phyloP scores from a whole-genome alignment of 2,888 invertebrate genomes.

The Alsophila aescularia region DNA sequence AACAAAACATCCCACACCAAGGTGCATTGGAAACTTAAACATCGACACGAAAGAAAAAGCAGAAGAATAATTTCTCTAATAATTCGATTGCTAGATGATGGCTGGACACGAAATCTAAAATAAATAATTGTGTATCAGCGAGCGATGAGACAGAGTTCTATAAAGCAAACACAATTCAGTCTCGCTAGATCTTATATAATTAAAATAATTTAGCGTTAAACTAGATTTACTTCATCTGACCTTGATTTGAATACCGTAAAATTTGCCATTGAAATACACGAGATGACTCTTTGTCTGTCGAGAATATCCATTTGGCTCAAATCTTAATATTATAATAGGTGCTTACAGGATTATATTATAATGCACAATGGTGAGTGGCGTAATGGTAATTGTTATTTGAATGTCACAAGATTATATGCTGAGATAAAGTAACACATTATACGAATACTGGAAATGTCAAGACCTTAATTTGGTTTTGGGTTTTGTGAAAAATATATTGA shows the following conservation, averaged over 20 bases:
- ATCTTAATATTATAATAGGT: conserved; percentile 24
- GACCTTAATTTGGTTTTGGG: not conserved
- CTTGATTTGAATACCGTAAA: conserved; percentile 25
- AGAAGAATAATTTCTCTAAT: too few relatives aligned
- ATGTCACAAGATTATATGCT: conserved; percentile 37
- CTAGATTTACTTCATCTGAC: conserved; percentile 9
- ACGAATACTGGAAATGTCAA: conserved; percentile 6
- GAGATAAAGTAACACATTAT: conserved; percentile 11
- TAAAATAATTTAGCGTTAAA: conserved; percentile 19
- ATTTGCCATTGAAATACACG: conserved; percentile 26
- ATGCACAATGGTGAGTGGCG: conserved; percentile 35
- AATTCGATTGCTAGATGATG: too few relatives aligned
- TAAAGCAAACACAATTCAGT: conserved; percentile 8
- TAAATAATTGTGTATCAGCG: too few relatives aligned
- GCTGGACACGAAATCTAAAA: too few relatives aligned
- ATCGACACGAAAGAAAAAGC: too few relatives aligned
- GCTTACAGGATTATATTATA: conserved; percentile 7
- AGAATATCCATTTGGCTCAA: conserved; percentile 21
- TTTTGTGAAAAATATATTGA: too few relatives aligned
- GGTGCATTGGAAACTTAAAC: too few relatives aligned
- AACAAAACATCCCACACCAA: too few relatives aligned
- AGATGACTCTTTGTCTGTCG: conserved; percentile 20
- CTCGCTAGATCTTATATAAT: conserved; percentile 12
- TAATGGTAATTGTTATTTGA: conserved; percentile 36
- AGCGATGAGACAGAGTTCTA: not conserved